Base-by-base conservation (phyloP, 2,888 invertebrate species). In the Caenorhabditis zanzibari region DNA sequence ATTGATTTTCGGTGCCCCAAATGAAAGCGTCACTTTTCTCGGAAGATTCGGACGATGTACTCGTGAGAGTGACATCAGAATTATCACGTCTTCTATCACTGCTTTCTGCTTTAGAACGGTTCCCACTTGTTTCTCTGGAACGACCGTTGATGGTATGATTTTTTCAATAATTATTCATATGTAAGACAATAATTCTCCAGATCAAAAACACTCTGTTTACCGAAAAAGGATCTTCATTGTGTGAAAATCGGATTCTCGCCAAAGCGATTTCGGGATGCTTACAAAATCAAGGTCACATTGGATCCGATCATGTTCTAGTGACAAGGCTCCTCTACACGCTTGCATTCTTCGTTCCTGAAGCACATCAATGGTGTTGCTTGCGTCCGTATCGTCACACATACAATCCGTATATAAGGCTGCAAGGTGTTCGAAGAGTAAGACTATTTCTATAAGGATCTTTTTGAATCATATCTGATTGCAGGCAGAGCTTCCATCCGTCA, bases 361-460 rank as follows among this genome's bases (percentile, higher is more conserved):
- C 86, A 10, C 61, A 84, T n/a, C 83, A 88, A 16, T 86, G 88
- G 83, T 87, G 88, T 56, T 89, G 89, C 59, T 32, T 91, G 9
- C 73, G 86, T 5, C 86, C 89, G 5, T 88, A 88, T 73, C 76
- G 85, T 49, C 85, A 86, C 58, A 82, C 81, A 19, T 92, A 88
- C 81, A 88, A 85, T 49, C 90, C 91, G 0, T 91, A 91, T 64
- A 64, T 90, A 24, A 75, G 86, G 52, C 56, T 91, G 19, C 91
- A 92, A 76, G 90, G 89, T 3, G 84, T 91, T 12, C 81, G 85
- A 82, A 85, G 90, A 56, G 89, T 88, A 69, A 26, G 66, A 59
- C 19, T 0, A 1, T 12, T 26, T 24, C 19, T 5, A 10, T 19
- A 10, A 52, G 54, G 64, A 1, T 14, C 7, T 22, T 9, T 24